Percentiles rank a stretch among this genome's conserved stretches.
These are phyloP conservation scores for Machaerirhynchus nigripectus DNA, from an alignment of 2,113 vertebrate species.

Conservation along the genomic window DNA sequence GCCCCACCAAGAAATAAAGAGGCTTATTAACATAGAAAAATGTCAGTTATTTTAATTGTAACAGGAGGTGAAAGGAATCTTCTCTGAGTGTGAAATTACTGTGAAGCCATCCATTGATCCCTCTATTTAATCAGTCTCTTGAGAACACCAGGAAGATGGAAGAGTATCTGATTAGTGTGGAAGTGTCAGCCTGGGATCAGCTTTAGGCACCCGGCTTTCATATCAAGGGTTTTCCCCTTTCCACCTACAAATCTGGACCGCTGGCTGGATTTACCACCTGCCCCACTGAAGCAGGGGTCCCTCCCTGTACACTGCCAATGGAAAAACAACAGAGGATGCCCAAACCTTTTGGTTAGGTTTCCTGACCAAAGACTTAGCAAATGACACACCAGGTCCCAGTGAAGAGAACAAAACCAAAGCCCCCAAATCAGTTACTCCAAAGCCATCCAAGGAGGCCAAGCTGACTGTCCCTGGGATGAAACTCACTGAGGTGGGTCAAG, in stretches of 20 bases:
- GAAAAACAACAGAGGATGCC: background rate
- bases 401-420: background rate
- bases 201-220: background rate
- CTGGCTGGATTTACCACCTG: background rate
- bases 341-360: background rate
- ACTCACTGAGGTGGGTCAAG: background rate
- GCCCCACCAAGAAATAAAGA: background rate
- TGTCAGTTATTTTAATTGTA: conserved; percentile 43
- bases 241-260: background rate
- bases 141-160: background rate
- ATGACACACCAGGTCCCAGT: background rate
- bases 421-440: background rate
- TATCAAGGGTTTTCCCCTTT: background rate
- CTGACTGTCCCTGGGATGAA: background rate
- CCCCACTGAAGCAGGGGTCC: background rate
- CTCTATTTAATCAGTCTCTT: conserved; percentile 29
- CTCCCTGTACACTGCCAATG: background rate
- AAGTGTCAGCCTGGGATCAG: background rate
- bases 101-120: conserved; percentile 28
- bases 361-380: background rate
- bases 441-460: background rate
- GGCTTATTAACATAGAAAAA: conserved; percentile 46
- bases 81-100: conserved; percentile 31
- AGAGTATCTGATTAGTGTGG: background rate
- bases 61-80: background rate